Evolutionary conservation across 2,797 vertebrate genomes (phyloP).

Genomic region (Pteronotus mesoamericanus): DNA sequence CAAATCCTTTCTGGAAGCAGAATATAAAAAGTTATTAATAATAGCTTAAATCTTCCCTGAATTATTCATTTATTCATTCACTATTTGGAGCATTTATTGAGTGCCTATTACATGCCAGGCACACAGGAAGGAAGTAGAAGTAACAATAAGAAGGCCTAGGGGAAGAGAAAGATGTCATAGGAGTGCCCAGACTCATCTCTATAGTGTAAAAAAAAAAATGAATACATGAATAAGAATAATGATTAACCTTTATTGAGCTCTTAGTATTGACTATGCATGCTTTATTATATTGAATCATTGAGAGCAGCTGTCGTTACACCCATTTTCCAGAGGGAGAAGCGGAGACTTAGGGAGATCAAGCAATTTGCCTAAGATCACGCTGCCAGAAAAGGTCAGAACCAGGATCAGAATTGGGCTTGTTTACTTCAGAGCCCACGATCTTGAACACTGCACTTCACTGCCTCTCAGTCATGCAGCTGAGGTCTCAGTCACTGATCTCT

Average conservation of each 20-base stretch:
- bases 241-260: background rate
- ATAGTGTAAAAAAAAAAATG: background rate
- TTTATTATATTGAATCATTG: background rate
- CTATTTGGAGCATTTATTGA: background rate
- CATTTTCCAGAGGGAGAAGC: background rate
- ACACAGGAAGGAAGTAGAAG: background rate
- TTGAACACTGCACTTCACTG: background rate
- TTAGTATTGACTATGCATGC: background rate
- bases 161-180: background rate
- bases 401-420: background rate
- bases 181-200: background rate
- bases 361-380: background rate
- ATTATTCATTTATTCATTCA: background rate
- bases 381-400: background rate
- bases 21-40: background rate
- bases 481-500: background rate
- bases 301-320: background rate
- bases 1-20: conserved; percentile 26
- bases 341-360: background rate
- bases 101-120: background rate
- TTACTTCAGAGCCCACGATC: background rate
- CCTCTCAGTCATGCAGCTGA: background rate
- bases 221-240: background rate
- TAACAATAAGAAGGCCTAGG: background rate
- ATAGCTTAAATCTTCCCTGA: background rate